Conservation (phyloP, 2,113 vertebrate genomes). For the Lycocorax pyrrhopterus region DNA sequence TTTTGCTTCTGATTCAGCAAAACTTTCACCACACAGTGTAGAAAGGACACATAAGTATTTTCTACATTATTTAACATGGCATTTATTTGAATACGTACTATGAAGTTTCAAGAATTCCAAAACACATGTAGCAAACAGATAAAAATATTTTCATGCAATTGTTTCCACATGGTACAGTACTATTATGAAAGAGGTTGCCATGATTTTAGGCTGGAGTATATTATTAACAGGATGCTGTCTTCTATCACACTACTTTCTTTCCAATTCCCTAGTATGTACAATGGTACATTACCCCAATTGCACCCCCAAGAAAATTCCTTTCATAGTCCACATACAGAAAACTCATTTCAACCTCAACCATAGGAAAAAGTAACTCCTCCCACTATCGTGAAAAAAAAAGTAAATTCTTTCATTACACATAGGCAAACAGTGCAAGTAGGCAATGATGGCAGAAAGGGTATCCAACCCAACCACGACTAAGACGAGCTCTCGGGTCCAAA, state of each 20-base stretch:
- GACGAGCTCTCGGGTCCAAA: not conserved
- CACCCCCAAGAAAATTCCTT: not conserved
- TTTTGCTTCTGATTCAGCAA: slow-evolving; percentile 43
- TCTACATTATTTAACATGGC: not conserved
- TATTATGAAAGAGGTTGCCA: not conserved
- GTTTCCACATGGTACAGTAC: not conserved
- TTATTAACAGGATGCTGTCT: not conserved
- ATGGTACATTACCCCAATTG: not conserved
- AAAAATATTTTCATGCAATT: not conserved
- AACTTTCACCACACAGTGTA: not conserved
- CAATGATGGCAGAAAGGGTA: not conserved
- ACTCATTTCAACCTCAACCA: not conserved
- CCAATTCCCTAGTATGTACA: not conserved
- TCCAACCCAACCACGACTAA: not conserved
- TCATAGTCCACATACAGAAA: not conserved
- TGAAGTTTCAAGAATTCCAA: not conserved
- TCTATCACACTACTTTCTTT: not conserved
- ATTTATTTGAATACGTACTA: not conserved
- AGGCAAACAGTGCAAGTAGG: not conserved
- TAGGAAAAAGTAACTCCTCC: not conserved
- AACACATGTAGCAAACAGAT: not conserved
- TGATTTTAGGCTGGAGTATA: not conserved
- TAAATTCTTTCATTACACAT: not conserved
- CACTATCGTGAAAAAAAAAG: not conserved
- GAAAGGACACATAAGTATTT: not conserved